Base-by-base conservation (phyloP, 2,797 vertebrate genomes). In the Phalanger gymnotis region DNA sequence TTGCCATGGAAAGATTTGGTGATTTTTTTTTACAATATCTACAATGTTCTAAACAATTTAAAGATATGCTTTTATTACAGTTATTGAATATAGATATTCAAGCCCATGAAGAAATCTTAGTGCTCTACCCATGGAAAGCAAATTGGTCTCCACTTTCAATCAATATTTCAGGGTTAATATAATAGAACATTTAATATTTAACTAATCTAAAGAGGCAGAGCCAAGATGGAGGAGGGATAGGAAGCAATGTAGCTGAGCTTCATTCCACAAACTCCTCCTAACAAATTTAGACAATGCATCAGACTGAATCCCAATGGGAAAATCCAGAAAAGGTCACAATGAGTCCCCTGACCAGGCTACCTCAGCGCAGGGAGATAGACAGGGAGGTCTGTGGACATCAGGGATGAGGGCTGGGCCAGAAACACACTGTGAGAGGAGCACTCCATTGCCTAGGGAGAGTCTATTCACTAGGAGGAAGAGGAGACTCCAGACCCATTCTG, bases 21-120 rank as follows among this genome's bases (percentile, higher is more conserved):
- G 34, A 40, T 56, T 57, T 57, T 56, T 57, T 57, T 57, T 57
- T 10, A 27, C 13, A 73, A 73, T n/a, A 73, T 16, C 16, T 73
- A 19, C 34, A 40, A 73, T 40, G 61, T 73, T 19, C 16, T n/a
- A n/a, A 81, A 81, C 19, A 40, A 81, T 40, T 25, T 81, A 40
- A 40, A 81, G n/a, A 16, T 47, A 40, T 9, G 5, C 25, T 81
- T 81, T 5, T 47, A 16, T 81, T 47, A 47, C 6, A 91, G 55
- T 30, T 56, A 47, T 91, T 95, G 87, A 54, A 94, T 55, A 93
- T 34, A 51, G 92, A 94, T 22, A 81, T 34, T 95, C 66, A 96
- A 92, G n/a, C 52, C 51, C 90, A 92, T 22, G 93, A 81, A 95
- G 90, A 51, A 97, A 93, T 96, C 95, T 95, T 53, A 95, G 55